Percentiles rank a stretch among this genome's conserved stretches.
These are phyloP conservation scores for Pelochelys cantorii DNA, from an alignment of 2,797 vertebrate species.

Conservation along the genomic window DNA sequence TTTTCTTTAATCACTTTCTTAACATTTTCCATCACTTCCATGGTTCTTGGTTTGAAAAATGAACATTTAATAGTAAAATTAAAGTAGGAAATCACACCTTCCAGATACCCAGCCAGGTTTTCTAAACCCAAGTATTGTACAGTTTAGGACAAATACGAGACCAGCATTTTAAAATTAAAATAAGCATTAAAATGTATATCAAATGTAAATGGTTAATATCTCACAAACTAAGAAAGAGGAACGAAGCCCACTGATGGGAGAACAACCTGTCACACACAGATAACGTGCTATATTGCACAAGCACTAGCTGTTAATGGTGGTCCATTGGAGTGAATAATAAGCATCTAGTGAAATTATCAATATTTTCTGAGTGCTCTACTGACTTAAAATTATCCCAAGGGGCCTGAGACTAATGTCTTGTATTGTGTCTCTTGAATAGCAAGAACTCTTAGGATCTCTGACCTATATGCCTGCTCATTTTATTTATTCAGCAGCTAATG, in stretches of 20 bases:
- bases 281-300: not conserved
- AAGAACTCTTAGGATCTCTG: not conserved
- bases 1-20: not conserved
- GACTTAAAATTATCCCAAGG: not conserved
- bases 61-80: not conserved
- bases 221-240: not conserved
- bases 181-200: not conserved
- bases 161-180: slow-evolving; percentile 16
- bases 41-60: not conserved
- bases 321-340: not conserved
- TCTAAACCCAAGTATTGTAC: not conserved
- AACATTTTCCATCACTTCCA: not conserved
- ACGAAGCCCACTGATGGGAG: not conserved
- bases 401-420: not conserved
- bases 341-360: not conserved
- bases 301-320: not conserved
- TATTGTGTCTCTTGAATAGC: not conserved
- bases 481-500: not conserved
- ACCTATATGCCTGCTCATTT: not conserved
- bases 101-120: not conserved
- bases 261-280: not conserved
- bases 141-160: not conserved
- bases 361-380: not conserved
- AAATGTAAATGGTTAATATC: not conserved
- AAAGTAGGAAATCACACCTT: not conserved